phyloP scores from a whole-genome alignment of 1,140 invertebrate species.

The Lutraria rhynchaena region DNA sequence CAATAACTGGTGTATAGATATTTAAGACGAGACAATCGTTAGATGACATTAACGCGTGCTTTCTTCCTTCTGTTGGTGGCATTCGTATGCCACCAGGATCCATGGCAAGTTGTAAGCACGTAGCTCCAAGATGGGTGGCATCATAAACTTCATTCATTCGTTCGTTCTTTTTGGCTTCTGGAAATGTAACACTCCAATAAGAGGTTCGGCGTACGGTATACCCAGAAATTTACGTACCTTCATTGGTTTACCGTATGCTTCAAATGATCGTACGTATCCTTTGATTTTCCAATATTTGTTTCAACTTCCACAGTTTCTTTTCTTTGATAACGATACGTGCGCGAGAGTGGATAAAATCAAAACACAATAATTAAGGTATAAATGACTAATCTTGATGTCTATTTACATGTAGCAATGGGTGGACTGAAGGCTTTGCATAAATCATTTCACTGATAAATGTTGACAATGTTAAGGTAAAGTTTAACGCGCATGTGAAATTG shows the following conservation, averaged over 20 bases:
- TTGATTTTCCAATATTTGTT: slow-evolving; percentile 9
- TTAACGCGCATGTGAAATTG: too few relatives aligned
- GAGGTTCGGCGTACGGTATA: slow-evolving; percentile 13
- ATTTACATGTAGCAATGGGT: too few relatives aligned
- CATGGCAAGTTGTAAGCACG: not conserved
- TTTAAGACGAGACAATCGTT: slow-evolving; percentile 98
- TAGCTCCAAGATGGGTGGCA: not conserved
- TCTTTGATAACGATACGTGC: too few relatives aligned
- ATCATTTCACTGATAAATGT: too few relatives aligned
- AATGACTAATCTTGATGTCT: too few relatives aligned
- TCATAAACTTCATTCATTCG: slow-evolving; percentile 1
- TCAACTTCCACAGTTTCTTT: not conserved
- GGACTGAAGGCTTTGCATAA: too few relatives aligned
- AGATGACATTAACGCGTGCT: slow-evolving; percentile 77
- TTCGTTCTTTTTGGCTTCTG: not conserved
- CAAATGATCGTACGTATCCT: not conserved
- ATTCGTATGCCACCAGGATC: not conserved
- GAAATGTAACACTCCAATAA: slow-evolving; percentile 1
- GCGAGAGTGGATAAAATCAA: too few relatives aligned
- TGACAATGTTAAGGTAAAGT: too few relatives aligned
- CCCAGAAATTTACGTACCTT: slow-evolving; percentile 14
- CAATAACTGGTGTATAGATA: slow-evolving; percentile 87
- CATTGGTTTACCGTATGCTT: not conserved
- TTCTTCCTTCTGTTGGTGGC: not conserved
- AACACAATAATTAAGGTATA: too few relatives aligned